Evolutionary conservation across 2,797 vertebrate genomes (phyloP).

Genomic region (Epinephelus malabaricus): DNA sequence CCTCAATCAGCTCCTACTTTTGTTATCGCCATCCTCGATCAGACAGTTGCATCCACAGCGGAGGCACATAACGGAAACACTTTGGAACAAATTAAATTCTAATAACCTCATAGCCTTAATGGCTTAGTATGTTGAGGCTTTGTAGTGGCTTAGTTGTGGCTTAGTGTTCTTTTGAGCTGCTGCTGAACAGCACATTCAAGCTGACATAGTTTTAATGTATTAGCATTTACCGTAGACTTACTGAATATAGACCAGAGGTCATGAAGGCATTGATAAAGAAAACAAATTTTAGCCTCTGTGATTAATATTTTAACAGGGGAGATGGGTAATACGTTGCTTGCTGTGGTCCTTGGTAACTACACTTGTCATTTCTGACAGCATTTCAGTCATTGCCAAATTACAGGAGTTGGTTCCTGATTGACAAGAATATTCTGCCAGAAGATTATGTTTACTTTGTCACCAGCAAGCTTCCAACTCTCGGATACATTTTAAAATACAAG

Average conservation of each 20-base stretch:
- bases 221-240: neutral
- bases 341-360: neutral
- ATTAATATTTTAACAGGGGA: conserved; percentile 1
- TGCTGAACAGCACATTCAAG: conserved; percentile 13
- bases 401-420: conserved; percentile 15
- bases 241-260: neutral
- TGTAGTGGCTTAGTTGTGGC: conserved; percentile 5
- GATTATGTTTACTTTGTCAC: conserved; percentile 13
- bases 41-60: conserved; percentile 14
- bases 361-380: conserved; percentile 13
- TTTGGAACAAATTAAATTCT: conserved; percentile 35
- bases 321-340: neutral
- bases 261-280: neutral
- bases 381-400: conserved; percentile 12
- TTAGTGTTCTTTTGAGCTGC: conserved; percentile 9
- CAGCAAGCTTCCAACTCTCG: conserved; percentile 13
- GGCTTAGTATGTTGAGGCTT: conserved; percentile 24
- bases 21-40: conserved; percentile 30
- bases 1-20: conserved; percentile 29
- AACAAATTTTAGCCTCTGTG: neutral
- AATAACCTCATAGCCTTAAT: conserved; percentile 11
- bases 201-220: conserved; percentile 16
- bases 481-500: conserved; percentile 29
- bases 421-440: conserved; percentile 13
- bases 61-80: conserved; percentile 27